These are phyloP conservation scores for Drosophila cracens DNA, from an alignment of 2,888 invertebrate genomes.

Conservation along the genomic window DNA sequence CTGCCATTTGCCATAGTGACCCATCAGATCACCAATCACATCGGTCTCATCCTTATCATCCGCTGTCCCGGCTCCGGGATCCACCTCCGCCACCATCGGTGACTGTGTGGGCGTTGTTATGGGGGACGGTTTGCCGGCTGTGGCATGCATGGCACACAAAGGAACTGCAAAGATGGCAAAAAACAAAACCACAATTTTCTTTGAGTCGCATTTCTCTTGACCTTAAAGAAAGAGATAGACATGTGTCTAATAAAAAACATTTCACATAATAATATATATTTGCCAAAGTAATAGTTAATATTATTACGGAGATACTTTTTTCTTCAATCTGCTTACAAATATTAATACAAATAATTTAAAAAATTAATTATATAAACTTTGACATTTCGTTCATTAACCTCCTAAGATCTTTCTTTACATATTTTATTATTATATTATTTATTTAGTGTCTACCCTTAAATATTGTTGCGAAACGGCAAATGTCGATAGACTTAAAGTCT, in stretches of 20 bases:
- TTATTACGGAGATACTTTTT: not conserved
- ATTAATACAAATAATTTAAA: not conserved
- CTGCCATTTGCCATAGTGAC: slow-evolving; percentile 92
- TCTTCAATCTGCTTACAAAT: not conserved
- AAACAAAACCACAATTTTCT: not conserved
- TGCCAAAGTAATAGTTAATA: not conserved
- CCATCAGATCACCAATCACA: slow-evolving; percentile 89
- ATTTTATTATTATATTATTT: not conserved
- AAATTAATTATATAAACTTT: not conserved
- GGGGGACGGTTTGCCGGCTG: slow-evolving; percentile 81
- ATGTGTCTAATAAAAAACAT: not conserved
- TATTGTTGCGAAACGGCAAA: not conserved
- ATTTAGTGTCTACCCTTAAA: not conserved
- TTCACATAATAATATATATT: not conserved
- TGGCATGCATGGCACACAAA: slow-evolving; percentile 83
- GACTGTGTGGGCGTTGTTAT: slow-evolving; percentile 58
- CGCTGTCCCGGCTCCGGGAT: slow-evolving; percentile 40
- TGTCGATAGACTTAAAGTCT: not conserved
- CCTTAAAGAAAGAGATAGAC: not conserved
- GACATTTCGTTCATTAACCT: not conserved
- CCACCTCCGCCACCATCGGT: slow-evolving; percentile 50
- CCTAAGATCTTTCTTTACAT: not conserved
- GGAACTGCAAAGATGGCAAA: slow-evolving; percentile 67
- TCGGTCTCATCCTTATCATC: slow-evolving; percentile 86
- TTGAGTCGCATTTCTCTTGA: not conserved